Conservation (phyloP, 2,888 invertebrate species). For the Parnassius apollo region DNA sequence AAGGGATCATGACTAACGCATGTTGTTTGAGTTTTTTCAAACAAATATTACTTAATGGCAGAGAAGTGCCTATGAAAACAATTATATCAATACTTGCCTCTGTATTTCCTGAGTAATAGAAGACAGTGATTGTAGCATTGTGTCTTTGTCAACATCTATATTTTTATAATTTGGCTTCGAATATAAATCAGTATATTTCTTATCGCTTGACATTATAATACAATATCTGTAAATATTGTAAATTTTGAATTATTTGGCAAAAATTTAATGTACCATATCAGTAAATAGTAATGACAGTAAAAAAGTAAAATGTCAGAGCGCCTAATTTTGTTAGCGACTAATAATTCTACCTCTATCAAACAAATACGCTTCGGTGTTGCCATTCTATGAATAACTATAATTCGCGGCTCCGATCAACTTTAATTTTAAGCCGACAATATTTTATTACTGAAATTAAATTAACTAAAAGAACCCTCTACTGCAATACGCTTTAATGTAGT, state of each 20-base stretch:
- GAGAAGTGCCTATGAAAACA: too few relatives aligned
- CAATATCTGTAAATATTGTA: slow-evolving; percentile 3
- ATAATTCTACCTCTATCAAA: too few relatives aligned
- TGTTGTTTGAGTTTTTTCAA: too few relatives aligned
- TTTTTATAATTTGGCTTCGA: slow-evolving; percentile 12
- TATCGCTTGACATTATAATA: slow-evolving; percentile 12
- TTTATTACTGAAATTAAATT: too few relatives aligned
- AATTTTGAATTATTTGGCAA: neutral
- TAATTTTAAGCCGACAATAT: too few relatives aligned
- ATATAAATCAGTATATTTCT: slow-evolving; percentile 6
- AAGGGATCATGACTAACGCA: too few relatives aligned
- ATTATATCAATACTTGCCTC: slow-evolving; percentile 37
- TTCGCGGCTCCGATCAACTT: too few relatives aligned
- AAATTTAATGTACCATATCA: neutral
- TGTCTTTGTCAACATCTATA: slow-evolving; percentile 30
- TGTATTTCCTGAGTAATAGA: slow-evolving; percentile 56
- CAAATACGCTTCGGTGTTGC: too few relatives aligned
- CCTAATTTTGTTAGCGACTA: neutral
- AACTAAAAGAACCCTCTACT: too few relatives aligned
- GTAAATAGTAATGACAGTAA: neutral
- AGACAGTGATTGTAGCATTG: slow-evolving; percentile 47
- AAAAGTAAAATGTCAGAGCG: neutral
- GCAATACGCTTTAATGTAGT: too few relatives aligned
- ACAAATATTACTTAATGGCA: too few relatives aligned
- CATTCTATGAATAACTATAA: too few relatives aligned